These are phyloP conservation scores for Serrognathus titanus DNA, from an alignment of 2,888 invertebrate species.

Conservation along the genomic window DNA sequence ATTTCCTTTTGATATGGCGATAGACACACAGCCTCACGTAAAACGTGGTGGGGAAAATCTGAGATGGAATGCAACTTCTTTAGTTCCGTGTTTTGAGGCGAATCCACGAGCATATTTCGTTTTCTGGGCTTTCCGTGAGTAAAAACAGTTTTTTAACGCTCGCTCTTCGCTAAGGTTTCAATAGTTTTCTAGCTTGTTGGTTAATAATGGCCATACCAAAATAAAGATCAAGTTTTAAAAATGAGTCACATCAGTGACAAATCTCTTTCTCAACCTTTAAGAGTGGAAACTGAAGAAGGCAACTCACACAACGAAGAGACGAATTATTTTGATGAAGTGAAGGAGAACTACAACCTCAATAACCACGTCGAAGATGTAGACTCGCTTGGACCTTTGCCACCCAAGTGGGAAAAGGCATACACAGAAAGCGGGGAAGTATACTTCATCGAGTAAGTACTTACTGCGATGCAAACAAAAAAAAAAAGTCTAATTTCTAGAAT, in stretches of 20 bases:
- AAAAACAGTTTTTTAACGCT: conserved; percentile 7
- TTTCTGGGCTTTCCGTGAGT: conserved; percentile 6
- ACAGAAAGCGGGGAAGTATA: conserved; percentile 96
- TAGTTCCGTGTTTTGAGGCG: conserved; percentile 12
- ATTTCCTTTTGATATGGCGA: neutral
- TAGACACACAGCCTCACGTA: neutral
- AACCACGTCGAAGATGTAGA: conserved; percentile 62
- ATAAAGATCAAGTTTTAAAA: conserved; percentile 20
- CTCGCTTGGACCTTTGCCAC: conserved; percentile 85
- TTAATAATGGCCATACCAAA: neutral
- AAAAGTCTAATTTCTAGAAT: conserved; percentile 3
- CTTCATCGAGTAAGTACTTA: conserved; percentile 82
- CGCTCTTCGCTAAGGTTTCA: conserved; percentile 3
- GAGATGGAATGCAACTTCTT: conserved; percentile 8
- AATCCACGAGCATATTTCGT: conserved; percentile 5
- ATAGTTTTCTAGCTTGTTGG: neutral
- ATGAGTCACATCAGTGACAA: conserved; percentile 49
- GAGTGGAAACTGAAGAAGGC: conserved; percentile 45
- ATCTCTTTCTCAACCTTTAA: conserved; percentile 46
- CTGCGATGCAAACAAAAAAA: neutral
- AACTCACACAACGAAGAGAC: conserved; percentile 34
- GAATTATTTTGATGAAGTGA: conserved; percentile 41
- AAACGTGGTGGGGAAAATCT: neutral
- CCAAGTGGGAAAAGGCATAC: conserved; percentile 97
- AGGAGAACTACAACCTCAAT: conserved; percentile 40